Evolutionary conservation across 2,888 invertebrate species (phyloP), one percentile per base, ranked within the genome.

Genomic region (Heliconius sara): DNA sequence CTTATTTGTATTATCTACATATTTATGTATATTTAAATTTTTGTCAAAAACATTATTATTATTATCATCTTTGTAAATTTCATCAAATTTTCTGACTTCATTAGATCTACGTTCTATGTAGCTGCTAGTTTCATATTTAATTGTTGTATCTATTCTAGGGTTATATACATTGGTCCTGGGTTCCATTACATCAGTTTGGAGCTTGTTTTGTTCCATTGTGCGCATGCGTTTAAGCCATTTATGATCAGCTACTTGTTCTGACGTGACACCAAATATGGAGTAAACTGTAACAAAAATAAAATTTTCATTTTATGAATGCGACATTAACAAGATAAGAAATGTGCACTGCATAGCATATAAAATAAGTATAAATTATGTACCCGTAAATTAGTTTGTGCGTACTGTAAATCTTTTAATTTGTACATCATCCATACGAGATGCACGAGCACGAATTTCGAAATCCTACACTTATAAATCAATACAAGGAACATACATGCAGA

Each of bases 231-330:
- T 80, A 76, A 79, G 70, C 77, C 78, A 87, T 81, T 60, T 87
- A 84, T 91, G 85, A 93, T 91, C 92, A 91, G 90, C 91, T 91
- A 73, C 77, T 81, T 83, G 86, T 81, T 88, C 88, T 82, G 88
- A 88, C 71, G 89, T 84, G 80, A 87, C 88, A 84, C 91, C 89
- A 86, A 87, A 83, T 83, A 87, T 89, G 80, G 91, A 89, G 87
- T 87, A 92, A 87, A 90, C 94, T 94, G 93, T 0, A 94, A 94
- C 89, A 91, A 91, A 80, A 94, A 94, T 89, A 91, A 91, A 80
- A 83, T 77, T 27, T 13, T 16, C 2, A 16, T 65, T 65, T 27
- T 65, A 16, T 65, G 16, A 65, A 27, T 63, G 3, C 5, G 13
- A 63, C 25, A 25, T 25, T 63, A 63, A 63, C 13, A 63, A 63